phyloP scores from a whole-genome alignment of 2,113 vertebrate species.

The Ovis aries region ARS-UI_Ramb_v3.0 NC_056057.1:105419501-105420000 shows the following conservation, averaged over 20 bases:
- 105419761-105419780: conserved; percentile 68
- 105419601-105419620: conserved; percentile 61
- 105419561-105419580: neutral
- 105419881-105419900: conserved; percentile 87
- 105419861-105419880: conserved; percentile 82
- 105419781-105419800: conserved; percentile 83
- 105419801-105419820: conserved; percentile 88
- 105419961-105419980: conserved; percentile 91
- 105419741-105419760: neutral
- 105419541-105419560: neutral
- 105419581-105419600: neutral
- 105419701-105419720: neutral
- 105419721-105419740: neutral
- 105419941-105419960: conserved; percentile 93
- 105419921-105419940: conserved; percentile 96
- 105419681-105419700: conserved; percentile 31
- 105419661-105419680: conserved; percentile 24
- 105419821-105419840: conserved; percentile 88
- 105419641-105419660: conserved; percentile 76
- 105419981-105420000: conserved; percentile 89
- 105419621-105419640: conserved; percentile 77
- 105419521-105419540: neutral
- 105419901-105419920: conserved; percentile 92
- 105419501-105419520: conserved; percentile 12
- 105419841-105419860: conserved; percentile 82